Base-by-base conservation (phyloP, 23 tunicate species). In the Trididemnum nubilum region DNA sequence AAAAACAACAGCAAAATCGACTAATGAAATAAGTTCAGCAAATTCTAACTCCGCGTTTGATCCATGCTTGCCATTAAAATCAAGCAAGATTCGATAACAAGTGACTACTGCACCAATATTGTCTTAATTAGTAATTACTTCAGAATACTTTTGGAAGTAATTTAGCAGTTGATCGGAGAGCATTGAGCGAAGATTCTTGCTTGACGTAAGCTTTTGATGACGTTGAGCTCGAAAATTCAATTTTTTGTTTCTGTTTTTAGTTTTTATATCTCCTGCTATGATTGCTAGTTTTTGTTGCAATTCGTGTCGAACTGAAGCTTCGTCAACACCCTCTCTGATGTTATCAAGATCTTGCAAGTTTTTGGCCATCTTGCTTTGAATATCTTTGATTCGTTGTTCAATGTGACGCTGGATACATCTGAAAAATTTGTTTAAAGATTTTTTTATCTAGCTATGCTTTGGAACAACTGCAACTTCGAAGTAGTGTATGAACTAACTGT, bases 191-290 rank as follows among this genome's bases (percentile, higher is more conserved):
- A 33, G 19, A 37, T n/a, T 40, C 19, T 49, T 9, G 5, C 59
- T 58, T 19, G 59, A 39, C 31, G 26, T 73, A 12, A 73, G 37
- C 26, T 58, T 21, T 73, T 26, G 79, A 73, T 73, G 79, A 73
- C 79, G 79, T 73, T 73, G 37, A 4, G 23, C 25, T 5, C 79
- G 79, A 29, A 40, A 25, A 5, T 37, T 9, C 19, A 19, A 2
- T 40, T 73, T 73, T 73, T 73, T 73, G 29, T 40, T 73, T 21
- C 38, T 34, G 37, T 73, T 73, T 28, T 40, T 73, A 24, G 2
- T 24, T 73, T 73, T 70, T 29, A 9, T 33, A 9, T 33, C 59
- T 40, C 26, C 26, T 2, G 79, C 30, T 5, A 25, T 37, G 28
- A 73, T 73, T 4, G 4, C 2, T 26, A 73, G 24, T 26, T 73